These are phyloP conservation scores for Tympanoctomys barrerae DNA, from an alignment of 2,797 vertebrate genomes.

Conservation along the genomic window DNA sequence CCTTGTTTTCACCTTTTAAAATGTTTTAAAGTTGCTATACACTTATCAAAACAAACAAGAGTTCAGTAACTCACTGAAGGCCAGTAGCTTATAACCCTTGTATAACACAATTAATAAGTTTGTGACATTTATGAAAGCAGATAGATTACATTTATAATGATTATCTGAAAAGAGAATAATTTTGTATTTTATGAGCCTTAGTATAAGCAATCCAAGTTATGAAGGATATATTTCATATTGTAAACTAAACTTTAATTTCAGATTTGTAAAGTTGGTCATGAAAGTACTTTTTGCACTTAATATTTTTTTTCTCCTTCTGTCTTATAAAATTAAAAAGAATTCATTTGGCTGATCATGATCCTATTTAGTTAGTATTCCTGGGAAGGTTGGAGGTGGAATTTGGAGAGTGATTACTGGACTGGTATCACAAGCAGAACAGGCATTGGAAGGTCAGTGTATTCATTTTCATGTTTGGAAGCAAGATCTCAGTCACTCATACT, in stretches of 20 bases:
- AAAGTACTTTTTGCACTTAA: not conserved
- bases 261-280: not conserved
- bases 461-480: not conserved
- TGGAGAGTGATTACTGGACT: not conserved
- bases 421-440: not conserved
- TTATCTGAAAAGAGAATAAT: not conserved
- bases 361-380: not conserved
- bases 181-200: not conserved
- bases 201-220: not conserved
- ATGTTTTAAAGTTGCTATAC: not conserved
- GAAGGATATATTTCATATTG: not conserved
- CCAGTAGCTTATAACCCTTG: not conserved
- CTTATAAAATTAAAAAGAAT: not conserved
- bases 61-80: not conserved
- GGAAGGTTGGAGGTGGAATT: not conserved
- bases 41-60: not conserved
- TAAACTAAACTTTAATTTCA: conserved; percentile 7
- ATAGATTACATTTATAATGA: not conserved
- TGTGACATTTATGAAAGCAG: not conserved
- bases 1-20: not conserved
- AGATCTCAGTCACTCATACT: not conserved
- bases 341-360: not conserved
- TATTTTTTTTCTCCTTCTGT: not conserved
- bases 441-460: not conserved
- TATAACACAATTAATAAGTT: not conserved